Percentiles rank a stretch among this genome's conserved stretches.
These are phyloP conservation scores for Taxidea taxus DNA, from an alignment of 2,113 vertebrate genomes.

Conservation along the genomic window DNA sequence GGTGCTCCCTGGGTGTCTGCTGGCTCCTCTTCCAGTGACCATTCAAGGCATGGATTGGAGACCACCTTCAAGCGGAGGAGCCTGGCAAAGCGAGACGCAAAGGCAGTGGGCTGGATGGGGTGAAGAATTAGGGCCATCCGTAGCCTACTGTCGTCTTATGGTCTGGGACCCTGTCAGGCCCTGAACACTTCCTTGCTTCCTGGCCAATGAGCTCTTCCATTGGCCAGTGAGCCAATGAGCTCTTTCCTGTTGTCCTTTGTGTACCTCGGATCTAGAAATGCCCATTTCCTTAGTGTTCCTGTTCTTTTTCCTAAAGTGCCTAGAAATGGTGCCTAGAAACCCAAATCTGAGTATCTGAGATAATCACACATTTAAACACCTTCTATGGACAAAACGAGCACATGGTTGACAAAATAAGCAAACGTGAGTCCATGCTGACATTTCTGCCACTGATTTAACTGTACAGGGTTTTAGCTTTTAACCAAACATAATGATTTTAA, in stretches of 20 bases:
- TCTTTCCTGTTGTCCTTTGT: background rate
- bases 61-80: background rate
- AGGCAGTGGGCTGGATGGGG: too few relatives aligned
- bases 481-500: background rate
- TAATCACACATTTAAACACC: background rate
- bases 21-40: too few relatives aligned
- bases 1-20: background rate
- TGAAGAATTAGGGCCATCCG: background rate
- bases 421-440: background rate
- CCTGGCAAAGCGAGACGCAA: background rate
- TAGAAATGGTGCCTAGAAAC: background rate
- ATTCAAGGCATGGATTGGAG: background rate
- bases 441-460: background rate
- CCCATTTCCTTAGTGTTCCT: background rate
- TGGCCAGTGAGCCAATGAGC: background rate
- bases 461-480: background rate
- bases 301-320: background rate
- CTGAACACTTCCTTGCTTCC: background rate
- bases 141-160: background rate
- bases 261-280: background rate
- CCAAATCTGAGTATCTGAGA: background rate
- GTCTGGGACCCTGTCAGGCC: background rate
- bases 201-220: background rate
- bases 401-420: background rate
- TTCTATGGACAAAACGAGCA: background rate